Base-by-base conservation (phyloP, 2,113 vertebrate genomes). In the Callipepla squamata region DNA sequence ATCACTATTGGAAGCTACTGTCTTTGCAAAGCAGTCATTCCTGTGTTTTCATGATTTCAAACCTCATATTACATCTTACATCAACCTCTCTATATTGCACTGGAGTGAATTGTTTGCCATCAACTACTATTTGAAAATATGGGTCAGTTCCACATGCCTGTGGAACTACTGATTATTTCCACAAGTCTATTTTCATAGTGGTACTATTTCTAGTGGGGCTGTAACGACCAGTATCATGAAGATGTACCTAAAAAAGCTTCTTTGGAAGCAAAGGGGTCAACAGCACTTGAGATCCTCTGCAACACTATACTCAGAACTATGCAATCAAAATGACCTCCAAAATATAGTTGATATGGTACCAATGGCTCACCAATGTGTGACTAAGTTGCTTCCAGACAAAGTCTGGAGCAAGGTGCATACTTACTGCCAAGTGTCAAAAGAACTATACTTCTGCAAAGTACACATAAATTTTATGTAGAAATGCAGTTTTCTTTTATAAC, bases 41-140 rank as follows among this genome's bases (percentile, higher is more conserved):
- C 5, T n/a, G 7, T 34, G 14, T 78, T 88, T 83, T 48, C 13
- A 42, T 65, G 1, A 74, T 63, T 87, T 85, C 36, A 70, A 76
- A 80, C 5, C 5, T 62, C 1, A 2, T 11, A 4, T 47, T n/a
- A 59, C 6, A 21, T 26, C 1, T 7, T 13, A 2, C 30, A 19
- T 45, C 17, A 62, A 25, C 21, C 34, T 69, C 13, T 36, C 51
- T 19, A 8, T 57, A 57, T 17, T 76, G 45, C 17, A 36, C 1
- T 44, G 22, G 10, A 80, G 5, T 3, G 48, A 78, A 51, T 28
- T 0, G 2, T 23, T 80, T 78, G 18, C n/a, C 32, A 67, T 30
- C 0, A 1, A 10, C 28, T 58, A 61, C 2, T 65, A 22, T n/a
- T 36, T 63, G 47, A 78, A 50, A 53, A 61, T 42, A 19, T 13